phyloP scores from a whole-genome alignment of 1,140 invertebrate genomes.

The Caerostris extrusa region DNA sequence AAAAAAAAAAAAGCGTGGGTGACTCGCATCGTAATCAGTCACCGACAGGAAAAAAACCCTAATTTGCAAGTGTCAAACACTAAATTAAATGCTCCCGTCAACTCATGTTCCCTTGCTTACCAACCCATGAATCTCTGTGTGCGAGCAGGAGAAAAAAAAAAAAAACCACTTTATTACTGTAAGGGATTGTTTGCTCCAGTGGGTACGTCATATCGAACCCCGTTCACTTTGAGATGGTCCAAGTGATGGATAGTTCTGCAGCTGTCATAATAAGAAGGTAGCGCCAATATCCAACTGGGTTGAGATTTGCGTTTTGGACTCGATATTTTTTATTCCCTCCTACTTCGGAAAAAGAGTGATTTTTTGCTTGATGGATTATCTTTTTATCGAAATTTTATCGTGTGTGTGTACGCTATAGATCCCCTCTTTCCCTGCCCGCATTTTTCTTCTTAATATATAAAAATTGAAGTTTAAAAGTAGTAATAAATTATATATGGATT shows the following conservation, averaged over 20 bases:
- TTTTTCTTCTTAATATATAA: too few species aligned
- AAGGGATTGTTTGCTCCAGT: not conserved
- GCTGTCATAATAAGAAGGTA: not conserved
- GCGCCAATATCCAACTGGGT: not conserved
- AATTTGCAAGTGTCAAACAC: constrained; percentile 49
- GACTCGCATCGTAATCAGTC: not conserved
- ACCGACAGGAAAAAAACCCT: not conserved
- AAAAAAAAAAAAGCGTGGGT: not conserved
- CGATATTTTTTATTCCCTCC: not conserved
- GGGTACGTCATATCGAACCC: constrained; percentile 45
- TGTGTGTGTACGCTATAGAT: not conserved
- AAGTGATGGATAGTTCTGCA: constrained; percentile 20
- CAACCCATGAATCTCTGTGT: not conserved
- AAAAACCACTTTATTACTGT: not conserved
- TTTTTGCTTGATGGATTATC: not conserved
- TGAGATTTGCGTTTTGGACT: not conserved
- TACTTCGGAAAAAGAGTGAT: not conserved
- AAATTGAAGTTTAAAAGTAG: too few species aligned
- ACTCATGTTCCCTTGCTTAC: constrained; percentile 3
- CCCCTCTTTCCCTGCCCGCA: too few species aligned
- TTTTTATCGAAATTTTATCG: not conserved
- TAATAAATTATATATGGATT: too few species aligned
- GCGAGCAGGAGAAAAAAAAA: not conserved
- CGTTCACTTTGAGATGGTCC: constrained; percentile 15
- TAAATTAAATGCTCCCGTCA: constrained; percentile 23